Evolutionary conservation across 2,113 vertebrate species (phyloP).

Genomic region (Meles meles): DNA sequence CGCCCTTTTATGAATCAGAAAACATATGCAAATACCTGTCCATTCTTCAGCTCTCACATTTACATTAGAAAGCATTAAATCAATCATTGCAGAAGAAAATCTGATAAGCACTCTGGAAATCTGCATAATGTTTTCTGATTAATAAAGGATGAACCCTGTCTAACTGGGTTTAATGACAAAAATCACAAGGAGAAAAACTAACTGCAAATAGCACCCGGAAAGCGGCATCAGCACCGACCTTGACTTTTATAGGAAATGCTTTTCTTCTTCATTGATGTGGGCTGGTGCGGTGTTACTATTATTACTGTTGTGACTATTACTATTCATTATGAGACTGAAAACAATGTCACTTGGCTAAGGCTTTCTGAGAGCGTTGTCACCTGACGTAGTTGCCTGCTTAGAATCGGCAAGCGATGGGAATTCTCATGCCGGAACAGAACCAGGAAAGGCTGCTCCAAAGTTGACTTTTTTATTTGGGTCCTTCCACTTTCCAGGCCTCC

Average conservation of each 20-base stretch:
- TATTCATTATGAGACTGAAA: not conserved
- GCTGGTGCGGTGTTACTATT: not conserved
- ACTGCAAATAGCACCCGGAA: not conserved
- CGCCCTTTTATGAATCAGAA: conserved; percentile 56
- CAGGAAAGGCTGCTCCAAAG: conserved; percentile 74
- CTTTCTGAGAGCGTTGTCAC: conserved; percentile 62
- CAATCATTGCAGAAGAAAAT: conserved; percentile 38
- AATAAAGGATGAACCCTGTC: conserved; percentile 45
- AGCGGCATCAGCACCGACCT: not conserved
- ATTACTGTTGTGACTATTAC: not conserved
- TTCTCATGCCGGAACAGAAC: conserved; percentile 73
- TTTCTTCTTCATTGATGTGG: not conserved
- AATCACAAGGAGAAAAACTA: not conserved
- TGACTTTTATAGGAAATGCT: not conserved
- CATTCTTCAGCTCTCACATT: conserved; percentile 46
- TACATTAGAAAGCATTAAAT: conserved; percentile 62
- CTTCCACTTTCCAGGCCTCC: conserved; percentile 80
- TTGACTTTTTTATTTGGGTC: conserved; percentile 73
- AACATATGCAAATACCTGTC: conserved; percentile 41
- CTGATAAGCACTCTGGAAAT: conserved; percentile 54
- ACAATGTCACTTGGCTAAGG: conserved; percentile 23
- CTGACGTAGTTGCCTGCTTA: conserved; percentile 76
- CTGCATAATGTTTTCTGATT: conserved; percentile 64
- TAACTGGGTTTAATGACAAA: conserved; percentile 8
- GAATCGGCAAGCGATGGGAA: conserved; percentile 60